These are phyloP conservation scores for Bathynomus jamesi DNA, from an alignment of 1,140 invertebrate genomes.

Conservation along the genomic window DNA sequence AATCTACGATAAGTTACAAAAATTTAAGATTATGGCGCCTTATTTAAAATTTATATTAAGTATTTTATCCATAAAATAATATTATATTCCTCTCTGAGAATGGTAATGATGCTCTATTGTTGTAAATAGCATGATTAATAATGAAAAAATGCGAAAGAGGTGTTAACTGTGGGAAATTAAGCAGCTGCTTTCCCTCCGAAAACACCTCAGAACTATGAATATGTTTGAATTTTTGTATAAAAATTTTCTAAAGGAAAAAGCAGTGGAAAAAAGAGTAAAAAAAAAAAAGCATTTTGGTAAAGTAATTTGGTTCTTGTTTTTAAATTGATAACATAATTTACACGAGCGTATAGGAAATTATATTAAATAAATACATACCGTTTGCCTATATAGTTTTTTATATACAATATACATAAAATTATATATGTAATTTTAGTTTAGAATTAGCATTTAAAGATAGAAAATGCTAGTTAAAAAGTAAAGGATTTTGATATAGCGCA, in stretches of 20 bases:
- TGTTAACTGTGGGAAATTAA: not conserved
- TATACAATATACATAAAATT: not conserved
- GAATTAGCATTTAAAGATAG: not conserved
- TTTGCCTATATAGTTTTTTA: too few species aligned
- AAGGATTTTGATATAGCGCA: not conserved
- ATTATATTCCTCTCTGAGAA: not conserved
- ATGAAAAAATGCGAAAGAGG: not conserved
- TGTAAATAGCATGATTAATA: not conserved
- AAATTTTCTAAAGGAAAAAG: not conserved
- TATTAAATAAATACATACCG: not conserved
- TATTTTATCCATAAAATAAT: too few species aligned
- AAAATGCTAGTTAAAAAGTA: not conserved
- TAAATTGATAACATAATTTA: not conserved
- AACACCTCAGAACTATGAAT: not conserved
- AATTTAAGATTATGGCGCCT: not conserved
- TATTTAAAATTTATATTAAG: not conserved
- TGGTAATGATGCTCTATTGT: not conserved
- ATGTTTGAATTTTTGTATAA: not conserved
- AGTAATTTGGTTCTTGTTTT: too few species aligned
- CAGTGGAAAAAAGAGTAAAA: not conserved
- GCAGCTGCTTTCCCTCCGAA: not conserved
- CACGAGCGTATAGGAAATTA: not conserved
- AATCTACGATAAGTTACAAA: not conserved
- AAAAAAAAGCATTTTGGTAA: too few species aligned
- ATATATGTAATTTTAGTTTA: not conserved